Conservation (phyloP, 2,888 invertebrate species). For the Oegoconia quadripuncta region DNA sequence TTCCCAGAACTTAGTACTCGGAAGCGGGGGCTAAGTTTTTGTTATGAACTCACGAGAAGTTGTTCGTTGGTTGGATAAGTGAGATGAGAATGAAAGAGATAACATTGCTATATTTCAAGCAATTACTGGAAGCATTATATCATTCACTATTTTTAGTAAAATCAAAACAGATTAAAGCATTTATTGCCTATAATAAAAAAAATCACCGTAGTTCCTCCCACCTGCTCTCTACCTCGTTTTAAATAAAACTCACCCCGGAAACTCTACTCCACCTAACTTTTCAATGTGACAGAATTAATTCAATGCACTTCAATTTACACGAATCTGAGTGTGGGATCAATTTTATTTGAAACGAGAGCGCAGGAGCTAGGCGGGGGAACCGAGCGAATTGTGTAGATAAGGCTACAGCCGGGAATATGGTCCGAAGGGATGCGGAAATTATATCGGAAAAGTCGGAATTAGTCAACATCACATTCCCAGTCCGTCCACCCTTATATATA, state of each 20-base stretch:
- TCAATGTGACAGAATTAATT: constrained; percentile 55
- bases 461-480: constrained; percentile 43
- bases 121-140: not conserved
- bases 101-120: not conserved
- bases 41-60: constrained; percentile 11
- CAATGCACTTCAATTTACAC: constrained; percentile 51
- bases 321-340: constrained; percentile 42
- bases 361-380: constrained; percentile 36
- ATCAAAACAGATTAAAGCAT: too few relatives aligned
- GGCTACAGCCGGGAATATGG: constrained; percentile 32
- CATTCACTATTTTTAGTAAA: constrained; percentile 3
- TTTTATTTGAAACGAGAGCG: constrained; percentile 43
- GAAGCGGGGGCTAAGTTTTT: constrained; percentile 19
- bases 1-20: constrained; percentile 27
- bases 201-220: too few relatives aligned
- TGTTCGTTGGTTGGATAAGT: constrained; percentile 3
- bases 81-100: not conserved
- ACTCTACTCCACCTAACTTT: constrained; percentile 36
- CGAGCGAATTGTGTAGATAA: constrained; percentile 41
- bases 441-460: constrained; percentile 47
- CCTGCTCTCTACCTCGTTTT: constrained; percentile 4
- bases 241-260: constrained; percentile 16
- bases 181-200: too few relatives aligned
- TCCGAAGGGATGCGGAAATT: constrained; percentile 37
- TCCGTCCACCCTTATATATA: too few relatives aligned